Percentiles rank a stretch among this genome's conserved stretches.
These are phyloP conservation scores for Apostichopus japonicus DNA, from an alignment of 35 echinoderm and acorn worm species.

Conservation along the genomic window DNA sequence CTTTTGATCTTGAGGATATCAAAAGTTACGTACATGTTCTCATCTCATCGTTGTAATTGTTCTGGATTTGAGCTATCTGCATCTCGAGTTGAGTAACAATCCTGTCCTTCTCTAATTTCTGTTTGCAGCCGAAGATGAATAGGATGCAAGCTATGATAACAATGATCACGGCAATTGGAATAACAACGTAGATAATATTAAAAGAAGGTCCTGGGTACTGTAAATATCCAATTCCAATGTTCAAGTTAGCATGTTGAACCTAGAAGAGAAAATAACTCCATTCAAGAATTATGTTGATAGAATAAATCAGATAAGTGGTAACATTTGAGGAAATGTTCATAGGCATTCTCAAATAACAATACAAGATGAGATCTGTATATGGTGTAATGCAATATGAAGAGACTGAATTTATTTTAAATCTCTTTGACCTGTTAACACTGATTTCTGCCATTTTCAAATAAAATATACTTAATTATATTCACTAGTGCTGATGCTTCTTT, in stretches of 20 bases:
- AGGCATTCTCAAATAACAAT: too few relatives aligned
- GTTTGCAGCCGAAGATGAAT: not conserved
- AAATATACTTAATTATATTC: too few relatives aligned
- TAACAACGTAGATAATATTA: not conserved
- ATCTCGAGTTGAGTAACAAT: not conserved
- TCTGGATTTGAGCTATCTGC: not conserved
- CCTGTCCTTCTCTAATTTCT: not conserved
- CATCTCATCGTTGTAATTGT: not conserved
- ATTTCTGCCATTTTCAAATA: too few relatives aligned
- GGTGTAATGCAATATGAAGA: too few relatives aligned
- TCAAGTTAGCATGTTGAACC: constrained; percentile 27
- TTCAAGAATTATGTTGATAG: too few relatives aligned
- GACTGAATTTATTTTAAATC: too few relatives aligned
- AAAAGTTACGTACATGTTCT: not conserved
- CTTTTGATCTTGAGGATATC: too few relatives aligned
- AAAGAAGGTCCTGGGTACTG: not conserved
- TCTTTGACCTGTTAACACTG: too few relatives aligned
- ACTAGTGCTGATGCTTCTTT: too few relatives aligned
- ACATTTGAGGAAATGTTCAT: too few relatives aligned
- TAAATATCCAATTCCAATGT: not conserved
- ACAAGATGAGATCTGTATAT: too few relatives aligned
- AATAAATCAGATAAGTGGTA: too few relatives aligned
- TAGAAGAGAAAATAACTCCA: not conserved
- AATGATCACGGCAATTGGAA: not conserved
- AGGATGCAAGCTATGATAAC: not conserved